These are phyloP conservation scores for Ceratina japonica DNA, from an alignment of 1,140 invertebrate genomes.

Conservation along the genomic window DNA sequence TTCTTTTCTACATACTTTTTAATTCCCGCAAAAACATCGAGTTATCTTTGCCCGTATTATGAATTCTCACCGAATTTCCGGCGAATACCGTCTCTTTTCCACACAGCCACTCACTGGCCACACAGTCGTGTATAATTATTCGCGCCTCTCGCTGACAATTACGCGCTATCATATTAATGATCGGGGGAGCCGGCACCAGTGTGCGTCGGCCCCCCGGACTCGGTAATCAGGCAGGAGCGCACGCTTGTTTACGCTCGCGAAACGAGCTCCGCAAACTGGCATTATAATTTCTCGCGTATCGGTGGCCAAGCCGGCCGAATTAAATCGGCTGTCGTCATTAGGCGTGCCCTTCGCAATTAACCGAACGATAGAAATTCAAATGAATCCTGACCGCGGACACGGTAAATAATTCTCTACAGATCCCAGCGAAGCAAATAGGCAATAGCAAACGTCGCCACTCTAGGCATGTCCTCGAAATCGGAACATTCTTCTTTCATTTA, in stretches of 20 bases:
- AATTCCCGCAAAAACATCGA: no score
- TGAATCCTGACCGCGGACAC: not conserved
- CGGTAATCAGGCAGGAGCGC: conserved; percentile 18
- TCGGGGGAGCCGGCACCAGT: not conserved
- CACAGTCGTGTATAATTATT: conserved; percentile 15
- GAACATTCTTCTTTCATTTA: no score
- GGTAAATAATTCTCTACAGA: not conserved
- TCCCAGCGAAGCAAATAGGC: no score
- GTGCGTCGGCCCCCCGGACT: not conserved
- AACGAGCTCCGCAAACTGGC: conserved; percentile 21
- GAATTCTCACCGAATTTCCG: not conserved
- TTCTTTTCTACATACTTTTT: no score
- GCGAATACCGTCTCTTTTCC: not conserved
- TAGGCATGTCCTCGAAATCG: no score
- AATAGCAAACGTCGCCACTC: no score
- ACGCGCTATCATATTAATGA: conserved; percentile 46
- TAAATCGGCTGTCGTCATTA: not conserved
- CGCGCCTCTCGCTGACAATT: conserved; percentile 49
- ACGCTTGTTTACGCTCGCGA: conserved; percentile 19
- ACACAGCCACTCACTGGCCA: not conserved
- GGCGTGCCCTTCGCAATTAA: not conserved
- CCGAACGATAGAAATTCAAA: conserved; percentile 8
- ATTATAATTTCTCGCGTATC: conserved; percentile 26
- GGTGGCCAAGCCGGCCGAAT: not conserved
- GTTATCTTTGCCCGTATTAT: not conserved